Percentiles rank a stretch among this genome's conserved stretches.
phyloP scores from a whole-genome alignment of 2,888 invertebrate species.

The Agrilus mali region DNA sequence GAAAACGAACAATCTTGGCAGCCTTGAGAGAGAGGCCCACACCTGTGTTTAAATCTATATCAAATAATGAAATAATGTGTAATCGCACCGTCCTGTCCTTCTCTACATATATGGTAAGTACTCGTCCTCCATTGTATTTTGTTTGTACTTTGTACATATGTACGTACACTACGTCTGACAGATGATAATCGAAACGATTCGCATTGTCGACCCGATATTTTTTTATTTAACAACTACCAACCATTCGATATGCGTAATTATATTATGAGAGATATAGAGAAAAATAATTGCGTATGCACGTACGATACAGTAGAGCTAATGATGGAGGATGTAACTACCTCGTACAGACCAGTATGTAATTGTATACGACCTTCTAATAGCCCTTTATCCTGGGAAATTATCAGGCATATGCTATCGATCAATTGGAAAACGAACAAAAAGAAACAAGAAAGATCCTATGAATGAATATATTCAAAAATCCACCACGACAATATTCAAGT shows the following conservation, averaged over 20 bases:
- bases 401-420: too few relatives aligned
- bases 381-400: too few relatives aligned
- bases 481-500: too few relatives aligned
- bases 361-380: too few relatives aligned
- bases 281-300: neutral
- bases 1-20: slow-evolving; percentile 16
- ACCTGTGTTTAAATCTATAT: slow-evolving; percentile 25
- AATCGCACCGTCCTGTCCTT: slow-evolving; percentile 19
- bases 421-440: too few relatives aligned
- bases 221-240: slow-evolving; percentile 8
- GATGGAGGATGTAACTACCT: neutral
- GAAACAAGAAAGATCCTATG: too few relatives aligned
- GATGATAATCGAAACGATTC: slow-evolving; percentile 20
- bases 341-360: neutral
- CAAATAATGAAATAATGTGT: slow-evolving; percentile 23
- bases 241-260: slow-evolving; percentile 7
- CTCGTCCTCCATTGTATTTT: neutral
- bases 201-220: slow-evolving; percentile 16
- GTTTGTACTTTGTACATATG: too few relatives aligned
- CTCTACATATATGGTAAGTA: slow-evolving; percentile 7
- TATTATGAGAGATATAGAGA: neutral
- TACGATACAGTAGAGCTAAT: neutral
- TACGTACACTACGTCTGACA: slow-evolving; percentile 17
- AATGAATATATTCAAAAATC: too few relatives aligned
- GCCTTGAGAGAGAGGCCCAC: slow-evolving; percentile 22